phyloP scores from a whole-genome alignment of 2,113 vertebrate species.

The Picathartes gymnocephalus region DNA sequence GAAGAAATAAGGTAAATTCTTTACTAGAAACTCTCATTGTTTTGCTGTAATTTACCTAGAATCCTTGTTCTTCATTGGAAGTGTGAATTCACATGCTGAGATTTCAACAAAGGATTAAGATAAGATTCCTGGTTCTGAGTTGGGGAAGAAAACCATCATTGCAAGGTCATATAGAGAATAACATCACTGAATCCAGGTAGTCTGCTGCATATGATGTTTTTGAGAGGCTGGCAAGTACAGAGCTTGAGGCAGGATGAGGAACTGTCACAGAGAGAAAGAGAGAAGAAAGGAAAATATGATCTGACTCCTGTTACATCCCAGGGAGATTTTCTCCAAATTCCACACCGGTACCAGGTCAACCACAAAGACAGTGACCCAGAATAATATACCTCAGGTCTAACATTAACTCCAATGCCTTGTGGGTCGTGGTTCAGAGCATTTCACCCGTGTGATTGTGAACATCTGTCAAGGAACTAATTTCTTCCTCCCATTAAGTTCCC shows the following conservation, averaged over 20 bases:
- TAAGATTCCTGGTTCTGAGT: background rate
- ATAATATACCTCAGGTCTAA: background rate
- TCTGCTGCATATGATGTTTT: conserved; percentile 12
- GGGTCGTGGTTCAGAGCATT: background rate
- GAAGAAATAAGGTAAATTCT: background rate
- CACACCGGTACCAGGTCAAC: background rate
- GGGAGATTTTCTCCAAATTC: background rate
- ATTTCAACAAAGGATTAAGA: conserved; percentile 39
- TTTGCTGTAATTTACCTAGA: conserved; percentile 6
- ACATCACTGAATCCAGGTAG: conserved; percentile 23
- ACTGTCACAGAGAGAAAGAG: conserved; percentile 7
- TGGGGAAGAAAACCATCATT: background rate
- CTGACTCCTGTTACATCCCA: background rate
- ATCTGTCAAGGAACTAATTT: conserved; percentile 16
- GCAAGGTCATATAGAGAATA: conserved; percentile 43
- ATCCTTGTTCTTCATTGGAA: conserved; percentile 10
- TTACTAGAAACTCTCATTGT: background rate
- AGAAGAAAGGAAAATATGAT: conserved; percentile 18
- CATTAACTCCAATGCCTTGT: background rate
- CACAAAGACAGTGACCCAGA: background rate
- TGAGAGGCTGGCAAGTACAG: conserved; percentile 22
- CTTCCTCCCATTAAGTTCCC: background rate
- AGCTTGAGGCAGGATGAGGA: conserved; percentile 32
- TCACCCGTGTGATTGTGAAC: background rate
- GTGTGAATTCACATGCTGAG: background rate